Percentiles rank a stretch among this genome's conserved stretches.
These are phyloP conservation scores for Polyommatus iphigenia DNA, from an alignment of 2,888 invertebrate genomes.

Conservation along the genomic window DNA sequence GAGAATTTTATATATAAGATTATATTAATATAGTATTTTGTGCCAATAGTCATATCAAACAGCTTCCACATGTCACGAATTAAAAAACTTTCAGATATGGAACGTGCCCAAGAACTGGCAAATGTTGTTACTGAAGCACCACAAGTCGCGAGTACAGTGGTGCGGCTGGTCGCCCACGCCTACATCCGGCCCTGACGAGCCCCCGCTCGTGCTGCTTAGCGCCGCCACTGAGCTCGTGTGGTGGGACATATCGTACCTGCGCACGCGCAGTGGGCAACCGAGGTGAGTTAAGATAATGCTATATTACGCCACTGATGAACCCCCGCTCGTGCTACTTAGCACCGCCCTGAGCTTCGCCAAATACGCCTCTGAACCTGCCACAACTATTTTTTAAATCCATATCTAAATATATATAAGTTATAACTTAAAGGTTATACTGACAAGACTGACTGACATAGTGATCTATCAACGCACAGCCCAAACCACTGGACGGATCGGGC, in stretches of 20 bases:
- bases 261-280: conserved; percentile 43
- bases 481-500: no score
- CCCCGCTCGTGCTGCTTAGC: conserved; percentile 76
- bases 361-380: no score
- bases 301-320: conserved; percentile 33
- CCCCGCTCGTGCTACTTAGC: conserved; percentile 76
- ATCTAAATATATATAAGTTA: no score
- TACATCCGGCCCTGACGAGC: conserved; percentile 51
- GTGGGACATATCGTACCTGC: conserved; percentile 76
- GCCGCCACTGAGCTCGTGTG: conserved; percentile 80
- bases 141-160: conserved; percentile 75
- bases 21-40: no score
- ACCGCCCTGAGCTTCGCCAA: conserved; percentile 66
- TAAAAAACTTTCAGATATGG: conserved; percentile 63
- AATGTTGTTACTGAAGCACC: conserved; percentile 68
- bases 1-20: no score
- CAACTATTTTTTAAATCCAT: no score
- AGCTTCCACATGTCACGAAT: no score
- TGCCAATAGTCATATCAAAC: no score
- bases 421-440: no score
- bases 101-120: conserved; percentile 65
- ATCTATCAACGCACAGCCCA: no score
- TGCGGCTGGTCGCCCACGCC: conserved; percentile 77
- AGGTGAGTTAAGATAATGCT: not conserved
- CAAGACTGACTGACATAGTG: no score